These are phyloP conservation scores for Mactra quadrangularis DNA, from an alignment of 1,140 invertebrate genomes.

Conservation along the genomic window DNA sequence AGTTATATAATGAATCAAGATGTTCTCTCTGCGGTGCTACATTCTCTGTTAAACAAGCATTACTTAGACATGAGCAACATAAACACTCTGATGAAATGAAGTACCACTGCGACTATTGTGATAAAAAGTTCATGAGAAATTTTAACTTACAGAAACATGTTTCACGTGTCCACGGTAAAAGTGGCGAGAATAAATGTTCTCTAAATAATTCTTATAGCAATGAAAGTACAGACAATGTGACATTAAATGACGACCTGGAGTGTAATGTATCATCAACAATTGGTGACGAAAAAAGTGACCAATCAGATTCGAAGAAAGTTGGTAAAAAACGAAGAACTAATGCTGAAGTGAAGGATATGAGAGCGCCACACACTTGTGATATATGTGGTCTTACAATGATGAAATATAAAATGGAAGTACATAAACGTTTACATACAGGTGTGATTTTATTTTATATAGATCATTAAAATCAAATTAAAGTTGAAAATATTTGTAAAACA, in stretches of 20 bases:
- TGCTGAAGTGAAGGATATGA: conserved; percentile 4
- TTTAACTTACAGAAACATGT: conserved; percentile 38
- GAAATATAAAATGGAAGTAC: conserved; percentile 36
- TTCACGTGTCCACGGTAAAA: conserved; percentile 2
- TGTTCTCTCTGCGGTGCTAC: conserved; percentile 24
- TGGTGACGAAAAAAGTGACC: neutral
- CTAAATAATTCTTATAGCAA: no score
- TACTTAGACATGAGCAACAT: conserved; percentile 43
- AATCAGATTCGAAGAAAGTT: neutral
- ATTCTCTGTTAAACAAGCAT: conserved; percentile 28
- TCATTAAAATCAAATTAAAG: no score
- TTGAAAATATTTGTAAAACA: no score
- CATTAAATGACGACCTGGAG: neutral
- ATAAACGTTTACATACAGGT: conserved; percentile 45
- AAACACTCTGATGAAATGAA: conserved; percentile 46
- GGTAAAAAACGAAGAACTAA: conserved; percentile 2
- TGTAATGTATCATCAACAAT: neutral
- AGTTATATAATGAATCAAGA: neutral
- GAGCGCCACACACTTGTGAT: conserved; percentile 37
- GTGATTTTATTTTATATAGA: no score
- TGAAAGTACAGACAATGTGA: neutral
- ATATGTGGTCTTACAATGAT: conserved; percentile 38
- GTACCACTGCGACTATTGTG: conserved; percentile 37
- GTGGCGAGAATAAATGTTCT: neutral
- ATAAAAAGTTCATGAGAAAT: conserved; percentile 47